phyloP scores from a whole-genome alignment of 2,797 vertebrate species.

The Schizothorax lantsangensis region DNA sequence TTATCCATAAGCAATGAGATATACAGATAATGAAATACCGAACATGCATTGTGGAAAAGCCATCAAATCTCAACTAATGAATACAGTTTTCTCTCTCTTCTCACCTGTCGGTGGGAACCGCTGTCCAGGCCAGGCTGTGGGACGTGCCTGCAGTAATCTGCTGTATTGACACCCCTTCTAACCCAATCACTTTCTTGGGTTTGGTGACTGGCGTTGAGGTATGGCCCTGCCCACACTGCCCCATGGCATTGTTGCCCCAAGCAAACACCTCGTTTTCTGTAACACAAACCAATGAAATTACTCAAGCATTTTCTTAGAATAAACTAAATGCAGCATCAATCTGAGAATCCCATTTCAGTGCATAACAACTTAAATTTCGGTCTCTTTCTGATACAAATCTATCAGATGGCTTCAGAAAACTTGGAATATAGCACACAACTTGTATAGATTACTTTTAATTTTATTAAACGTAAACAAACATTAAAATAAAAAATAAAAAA shows the following conservation, averaged over 20 bases:
- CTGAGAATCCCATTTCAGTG: background rate
- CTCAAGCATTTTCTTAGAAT: background rate
- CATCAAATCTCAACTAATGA: slow-evolving; percentile 13
- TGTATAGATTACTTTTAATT: background rate
- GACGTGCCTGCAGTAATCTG: slow-evolving; percentile 86
- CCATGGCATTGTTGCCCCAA: slow-evolving; percentile 88
- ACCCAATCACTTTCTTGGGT: slow-evolving; percentile 83
- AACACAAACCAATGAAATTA: background rate
- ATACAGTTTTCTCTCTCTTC: background rate
- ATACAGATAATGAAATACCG: background rate
- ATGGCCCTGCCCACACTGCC: slow-evolving; percentile 85
- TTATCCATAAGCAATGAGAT: slow-evolving; percentile 2
- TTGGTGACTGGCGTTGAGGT: slow-evolving; percentile 84
- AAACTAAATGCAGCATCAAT: background rate
- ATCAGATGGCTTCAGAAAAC: background rate
- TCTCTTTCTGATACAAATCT: background rate
- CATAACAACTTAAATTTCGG: background rate
- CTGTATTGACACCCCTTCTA: slow-evolving; percentile 83
- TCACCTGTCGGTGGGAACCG: slow-evolving; percentile 84
- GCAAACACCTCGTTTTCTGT: slow-evolving; percentile 85
- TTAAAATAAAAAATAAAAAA: background rate
- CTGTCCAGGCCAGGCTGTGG: slow-evolving; percentile 86
- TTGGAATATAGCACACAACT: background rate
- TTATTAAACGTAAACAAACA: no score
- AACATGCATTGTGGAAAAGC: background rate